Conservation (phyloP, 2,888 invertebrate genomes). For the Conomelus anceps region DNA sequence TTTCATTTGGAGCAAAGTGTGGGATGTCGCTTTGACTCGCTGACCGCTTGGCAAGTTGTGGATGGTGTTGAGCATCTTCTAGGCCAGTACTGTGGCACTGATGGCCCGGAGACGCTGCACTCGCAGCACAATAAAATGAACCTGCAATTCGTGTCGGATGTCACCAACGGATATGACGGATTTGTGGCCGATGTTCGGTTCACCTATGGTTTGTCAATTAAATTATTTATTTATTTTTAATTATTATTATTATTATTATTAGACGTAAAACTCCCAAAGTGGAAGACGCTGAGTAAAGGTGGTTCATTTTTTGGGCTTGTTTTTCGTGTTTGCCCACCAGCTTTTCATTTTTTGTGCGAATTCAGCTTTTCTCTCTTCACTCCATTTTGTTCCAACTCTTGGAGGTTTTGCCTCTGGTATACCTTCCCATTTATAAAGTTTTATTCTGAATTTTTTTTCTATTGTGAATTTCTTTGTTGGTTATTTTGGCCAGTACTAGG, state of each 20-base stretch:
- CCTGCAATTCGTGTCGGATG: constrained; percentile 10
- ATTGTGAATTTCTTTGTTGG: too few relatives aligned
- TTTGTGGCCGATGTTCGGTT: constrained; percentile 33
- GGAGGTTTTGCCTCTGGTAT: too few relatives aligned
- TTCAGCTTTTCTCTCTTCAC: too few relatives aligned
- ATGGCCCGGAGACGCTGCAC: neutral
- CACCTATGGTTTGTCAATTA: constrained; percentile 18
- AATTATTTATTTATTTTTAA: neutral
- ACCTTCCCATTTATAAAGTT: too few relatives aligned
- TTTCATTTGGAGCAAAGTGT: neutral
- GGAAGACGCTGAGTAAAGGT: too few relatives aligned
- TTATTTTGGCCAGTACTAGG: too few relatives aligned
- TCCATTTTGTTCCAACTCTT: too few relatives aligned
- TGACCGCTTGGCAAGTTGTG: neutral
- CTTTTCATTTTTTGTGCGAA: too few relatives aligned
- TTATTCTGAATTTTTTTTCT: too few relatives aligned
- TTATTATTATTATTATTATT: neutral
- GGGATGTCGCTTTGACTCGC: neutral
- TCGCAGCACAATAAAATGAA: constrained; percentile 8
- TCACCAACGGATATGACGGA: constrained; percentile 23
- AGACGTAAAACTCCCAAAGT: too few relatives aligned
- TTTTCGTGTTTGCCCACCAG: too few relatives aligned
- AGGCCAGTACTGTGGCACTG: neutral
- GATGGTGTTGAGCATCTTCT: neutral
- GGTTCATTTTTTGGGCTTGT: too few relatives aligned